These are phyloP conservation scores for Linurgus olivaceus DNA, from an alignment of 2,797 vertebrate species.

Conservation along the genomic window DNA sequence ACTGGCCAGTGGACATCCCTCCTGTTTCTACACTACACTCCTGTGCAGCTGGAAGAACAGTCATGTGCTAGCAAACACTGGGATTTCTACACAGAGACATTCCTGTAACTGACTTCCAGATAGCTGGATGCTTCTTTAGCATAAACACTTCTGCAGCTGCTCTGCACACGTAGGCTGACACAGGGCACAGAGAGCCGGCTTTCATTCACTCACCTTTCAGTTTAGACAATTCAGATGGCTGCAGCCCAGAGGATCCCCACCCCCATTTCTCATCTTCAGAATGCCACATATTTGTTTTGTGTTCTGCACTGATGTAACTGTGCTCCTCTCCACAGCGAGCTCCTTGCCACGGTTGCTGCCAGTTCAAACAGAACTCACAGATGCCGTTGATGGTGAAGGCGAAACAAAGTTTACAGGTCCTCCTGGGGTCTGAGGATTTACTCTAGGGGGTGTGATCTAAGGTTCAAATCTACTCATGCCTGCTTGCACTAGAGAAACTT, in stretches of 20 bases:
- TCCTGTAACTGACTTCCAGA: slow-evolving; percentile 30
- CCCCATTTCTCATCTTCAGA: background rate
- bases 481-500: slow-evolving; percentile 52
- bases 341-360: background rate
- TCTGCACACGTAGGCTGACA: slow-evolving; percentile 24
- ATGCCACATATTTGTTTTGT: slow-evolving; percentile 27
- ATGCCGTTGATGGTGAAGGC: background rate
- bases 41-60: slow-evolving; percentile 30
- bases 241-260: slow-evolving; percentile 15
- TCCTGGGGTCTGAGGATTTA: slow-evolving; percentile 9
- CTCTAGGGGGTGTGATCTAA: background rate
- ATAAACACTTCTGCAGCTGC: slow-evolving; percentile 47
- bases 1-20: slow-evolving; percentile 5
- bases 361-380: background rate
- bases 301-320: slow-evolving; percentile 30
- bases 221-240: slow-evolving; percentile 49
- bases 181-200: slow-evolving; percentile 24
- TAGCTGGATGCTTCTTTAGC: slow-evolving; percentile 43
- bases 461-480: slow-evolving; percentile 14
- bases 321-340: background rate
- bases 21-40: slow-evolving; percentile 8
- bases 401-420: slow-evolving; percentile 36
- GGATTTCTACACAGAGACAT: background rate
- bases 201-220: slow-evolving; percentile 53
- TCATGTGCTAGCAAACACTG: background rate